Evolutionary conservation across 1,140 invertebrate genomes (phyloP).

Genomic region (Aphelinus certus): DNA sequence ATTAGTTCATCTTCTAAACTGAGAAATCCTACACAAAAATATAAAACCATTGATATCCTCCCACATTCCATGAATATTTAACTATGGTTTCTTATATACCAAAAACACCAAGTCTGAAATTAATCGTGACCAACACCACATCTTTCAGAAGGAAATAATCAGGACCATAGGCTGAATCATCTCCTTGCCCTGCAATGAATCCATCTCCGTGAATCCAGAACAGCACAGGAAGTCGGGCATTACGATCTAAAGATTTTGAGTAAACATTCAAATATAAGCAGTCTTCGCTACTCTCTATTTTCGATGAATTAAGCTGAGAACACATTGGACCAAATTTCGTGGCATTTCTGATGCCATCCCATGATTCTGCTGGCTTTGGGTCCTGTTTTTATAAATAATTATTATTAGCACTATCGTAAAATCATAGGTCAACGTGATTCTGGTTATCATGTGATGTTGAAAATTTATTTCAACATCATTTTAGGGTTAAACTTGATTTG

Average conservation of each 20-base stretch:
- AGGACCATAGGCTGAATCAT: conserved; percentile 31
- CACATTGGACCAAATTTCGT: conserved; percentile 66
- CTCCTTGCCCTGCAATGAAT: conserved; percentile 64
- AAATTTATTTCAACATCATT: too few species aligned
- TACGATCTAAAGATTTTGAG: conserved; percentile 64
- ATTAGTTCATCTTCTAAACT: conserved; percentile 48
- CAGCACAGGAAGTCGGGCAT: conserved; percentile 57
- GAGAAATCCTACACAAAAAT: conserved; percentile 54
- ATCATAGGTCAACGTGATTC: too few species aligned
- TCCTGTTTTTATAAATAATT: conserved; percentile 59
- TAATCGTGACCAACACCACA: conserved; percentile 64
- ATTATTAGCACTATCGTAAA: neutral
- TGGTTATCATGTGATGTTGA: too few species aligned
- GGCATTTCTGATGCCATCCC: conserved; percentile 68
- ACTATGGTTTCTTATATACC: neutral
- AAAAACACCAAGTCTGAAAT: conserved; percentile 61
- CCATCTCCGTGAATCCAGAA: conserved; percentile 71
- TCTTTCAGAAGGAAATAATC: conserved; percentile 58
- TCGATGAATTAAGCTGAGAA: conserved; percentile 51
- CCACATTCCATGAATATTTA: too few species aligned
- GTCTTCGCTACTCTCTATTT: conserved; percentile 69
- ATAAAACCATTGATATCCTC: neutral
- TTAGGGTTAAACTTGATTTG: too few species aligned
- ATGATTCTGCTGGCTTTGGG: conserved; percentile 67
- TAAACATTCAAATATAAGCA: conserved; percentile 87